Base-by-base conservation (phyloP, 2,113 vertebrate species). In the Rhinoderma darwinii region DNA sequence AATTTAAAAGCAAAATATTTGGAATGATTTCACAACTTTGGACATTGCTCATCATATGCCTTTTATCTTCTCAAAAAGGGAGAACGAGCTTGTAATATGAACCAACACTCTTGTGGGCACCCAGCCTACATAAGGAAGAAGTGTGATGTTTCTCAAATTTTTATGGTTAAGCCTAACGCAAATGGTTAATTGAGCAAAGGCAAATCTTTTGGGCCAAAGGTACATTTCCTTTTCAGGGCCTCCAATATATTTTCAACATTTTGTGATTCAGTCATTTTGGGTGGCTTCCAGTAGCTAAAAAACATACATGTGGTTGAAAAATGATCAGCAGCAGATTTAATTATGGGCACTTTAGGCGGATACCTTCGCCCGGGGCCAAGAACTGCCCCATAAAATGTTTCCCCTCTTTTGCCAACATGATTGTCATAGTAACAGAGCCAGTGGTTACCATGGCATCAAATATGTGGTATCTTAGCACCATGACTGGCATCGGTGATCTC, bases 231-330 rank as follows among this genome's bases (percentile, higher is more conserved):
- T 75, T 75, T 75, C 12, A 44, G 37, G 37, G 39, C 72, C 72
- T 75, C n/a, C 22, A 44, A 44, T 75, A 75, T 43, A 75, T 75
- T 75, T 44, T 27, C 39, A 75, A 75, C 44, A 44, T 75, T 44
- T n/a, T 44, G 72, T 75, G 72, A n/a, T 44, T 75, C 72, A 75
- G 72, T 25, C 25, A n/a, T 75, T 75, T 75, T 75, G 39, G 72
- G 72, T 27, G 41, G 25, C 22, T 75, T 44, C 72, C 72, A 75
- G 72, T 75, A 75, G 39, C 39, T 44, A 75, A 44, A 43, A 44
- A 75, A 75, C 41, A 75, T 72, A 75, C 39, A 75, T 75, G 72
- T 44, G 68, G 68, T 72, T 72, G 41, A 75, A 44, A 75, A 75
- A 75, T 75, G 20, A 44, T 75, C 70, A 44, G 39, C 39, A 44